Evolutionary conservation across 2,113 vertebrate species (phyloP).

Genomic region (Semicossyphus pulcher): DNA sequence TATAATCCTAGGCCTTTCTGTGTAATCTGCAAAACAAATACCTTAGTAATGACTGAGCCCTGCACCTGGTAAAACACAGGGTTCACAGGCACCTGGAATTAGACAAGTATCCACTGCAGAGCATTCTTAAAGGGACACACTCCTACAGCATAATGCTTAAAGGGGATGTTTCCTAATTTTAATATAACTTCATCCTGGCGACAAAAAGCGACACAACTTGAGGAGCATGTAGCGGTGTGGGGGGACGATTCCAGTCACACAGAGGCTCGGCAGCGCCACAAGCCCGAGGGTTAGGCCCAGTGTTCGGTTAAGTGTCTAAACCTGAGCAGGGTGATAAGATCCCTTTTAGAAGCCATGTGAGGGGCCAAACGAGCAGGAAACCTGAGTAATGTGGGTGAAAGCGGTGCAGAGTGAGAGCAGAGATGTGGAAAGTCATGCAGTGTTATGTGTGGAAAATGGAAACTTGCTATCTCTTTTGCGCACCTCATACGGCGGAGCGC

Average conservation of each 20-base stretch:
- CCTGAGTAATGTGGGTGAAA: slow-evolving; percentile 74
- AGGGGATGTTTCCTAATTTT: no score
- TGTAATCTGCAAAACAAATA: slow-evolving; percentile 86
- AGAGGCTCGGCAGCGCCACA: slow-evolving; percentile 45
- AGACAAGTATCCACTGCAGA: slow-evolving; percentile 74
- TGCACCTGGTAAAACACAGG: slow-evolving; percentile 85
- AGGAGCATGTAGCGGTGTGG: slow-evolving; percentile 16
- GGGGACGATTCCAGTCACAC: slow-evolving; percentile 36
- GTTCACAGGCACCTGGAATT: slow-evolving; percentile 83
- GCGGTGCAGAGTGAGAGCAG: slow-evolving; percentile 67
- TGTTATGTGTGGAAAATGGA: slow-evolving; percentile 74
- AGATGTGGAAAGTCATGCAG: slow-evolving; percentile 67
- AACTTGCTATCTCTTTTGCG: slow-evolving; percentile 66
- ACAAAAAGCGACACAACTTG: slow-evolving; percentile 25
- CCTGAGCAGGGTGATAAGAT: slow-evolving; percentile 78
- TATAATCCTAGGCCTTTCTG: slow-evolving; percentile 77
- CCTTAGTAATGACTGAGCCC: slow-evolving; percentile 80
- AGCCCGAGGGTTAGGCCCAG: slow-evolving; percentile 48
- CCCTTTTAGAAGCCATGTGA: slow-evolving; percentile 76
- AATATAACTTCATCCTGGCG: no score
- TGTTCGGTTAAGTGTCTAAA: slow-evolving; percentile 75
- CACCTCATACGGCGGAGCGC: slow-evolving; percentile 49
- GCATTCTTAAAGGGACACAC: slow-evolving; percentile 78
- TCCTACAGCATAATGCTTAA: slow-evolving; percentile 20
- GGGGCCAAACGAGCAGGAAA: slow-evolving; percentile 76